Base-by-base conservation (phyloP, 2,797 vertebrate species). In the Pterois miles region DNA sequence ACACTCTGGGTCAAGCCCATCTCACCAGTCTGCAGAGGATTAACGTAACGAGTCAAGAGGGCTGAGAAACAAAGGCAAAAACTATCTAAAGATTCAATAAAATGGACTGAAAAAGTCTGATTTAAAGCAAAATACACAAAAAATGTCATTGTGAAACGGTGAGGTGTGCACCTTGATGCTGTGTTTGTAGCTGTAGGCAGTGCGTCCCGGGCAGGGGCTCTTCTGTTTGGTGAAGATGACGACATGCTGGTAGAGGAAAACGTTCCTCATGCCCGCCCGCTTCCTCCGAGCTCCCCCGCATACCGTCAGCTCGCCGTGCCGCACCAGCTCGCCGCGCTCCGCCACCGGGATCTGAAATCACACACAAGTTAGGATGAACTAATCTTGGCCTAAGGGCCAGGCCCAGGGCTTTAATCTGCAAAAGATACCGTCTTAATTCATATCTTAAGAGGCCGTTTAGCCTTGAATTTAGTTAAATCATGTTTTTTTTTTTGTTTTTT, bases 1-100 rank as follows among this genome's bases (percentile, higher is more conserved):
- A 97, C 96, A 50, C 94, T 96, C 90, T 98, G 97, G 5, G 97
- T 98, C 73, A 98, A 91, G 8, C 97, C 97, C 96, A 98, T 97
- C 87, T 97, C 97, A 10, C 95, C 95, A 0, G 93, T 96, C 97
- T 98, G 94, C 64, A n/a, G 46, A n/a, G 5, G 18, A 23, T 1
- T 3, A 16, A 25, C 3, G 50, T 14, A 3, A 20, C 0, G 16
- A 22, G 60, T 18, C 36, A 54, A 54, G 12, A 58, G 8, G 18
- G 33, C 23, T 7, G 9, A 33, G 1, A 10, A 20, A 52, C n/a
- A 3, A 1, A 1, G 6, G 12, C 1, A 8, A n/a, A 23, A 33
- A 31, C 23, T 18, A 1, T 22, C 20, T 7, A n/a, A 48, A 29
- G 2, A 6, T 29, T 33, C 10, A 22, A 18, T 29, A 2, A 18